phyloP scores from a whole-genome alignment of 2,113 vertebrate species.

The Pongo pygmaeus region DNA sequence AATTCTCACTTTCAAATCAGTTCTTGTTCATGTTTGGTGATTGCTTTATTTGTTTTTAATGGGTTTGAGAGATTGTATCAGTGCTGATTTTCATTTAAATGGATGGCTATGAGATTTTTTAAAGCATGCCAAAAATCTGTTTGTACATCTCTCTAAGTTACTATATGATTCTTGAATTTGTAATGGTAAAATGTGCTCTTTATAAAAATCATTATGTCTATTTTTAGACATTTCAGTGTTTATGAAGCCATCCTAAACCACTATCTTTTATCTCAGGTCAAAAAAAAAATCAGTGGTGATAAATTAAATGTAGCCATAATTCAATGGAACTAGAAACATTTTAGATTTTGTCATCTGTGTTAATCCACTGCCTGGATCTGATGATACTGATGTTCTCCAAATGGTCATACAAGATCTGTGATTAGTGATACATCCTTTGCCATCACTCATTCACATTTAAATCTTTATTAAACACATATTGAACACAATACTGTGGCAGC shows the following conservation, averaged over 20 bases:
- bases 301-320: not conserved
- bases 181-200: conserved; percentile 20
- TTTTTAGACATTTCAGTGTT: conserved; percentile 36
- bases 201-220: not conserved
- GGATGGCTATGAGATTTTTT: conserved; percentile 57
- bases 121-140: conserved; percentile 65
- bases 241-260: conserved; percentile 38
- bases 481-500: not conserved
- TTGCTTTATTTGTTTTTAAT: conserved; percentile 60
- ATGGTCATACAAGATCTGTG: not conserved
- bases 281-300: not conserved
- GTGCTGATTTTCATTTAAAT: conserved; percentile 61
- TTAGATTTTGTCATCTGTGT: not conserved
- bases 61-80: conserved; percentile 27
- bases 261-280: not conserved
- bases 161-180: not conserved
- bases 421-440: not conserved
- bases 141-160: conserved; percentile 49
- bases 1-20: conserved; percentile 38
- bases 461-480: not conserved
- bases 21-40: conserved; percentile 26
- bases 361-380: not conserved
- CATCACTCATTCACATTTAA: not conserved
- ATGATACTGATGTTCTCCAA: not conserved
- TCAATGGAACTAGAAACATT: not conserved